These are phyloP conservation scores for Conus ventricosus DNA, from an alignment of 1,140 invertebrate genomes.

Conservation along the genomic window DNA sequence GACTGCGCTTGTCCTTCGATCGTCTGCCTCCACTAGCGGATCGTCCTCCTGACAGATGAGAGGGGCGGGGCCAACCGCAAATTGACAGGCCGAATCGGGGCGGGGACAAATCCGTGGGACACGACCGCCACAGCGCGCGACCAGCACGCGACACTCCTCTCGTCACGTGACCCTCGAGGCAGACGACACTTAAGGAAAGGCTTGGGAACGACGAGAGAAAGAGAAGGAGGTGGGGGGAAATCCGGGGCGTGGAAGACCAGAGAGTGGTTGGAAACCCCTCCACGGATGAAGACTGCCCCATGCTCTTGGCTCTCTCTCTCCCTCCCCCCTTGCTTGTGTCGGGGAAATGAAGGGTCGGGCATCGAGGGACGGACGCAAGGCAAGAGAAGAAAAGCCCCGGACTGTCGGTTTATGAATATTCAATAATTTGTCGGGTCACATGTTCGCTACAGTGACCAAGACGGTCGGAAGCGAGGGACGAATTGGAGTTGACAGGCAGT, in stretches of 20 bases:
- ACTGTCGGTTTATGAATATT: conserved; percentile 34
- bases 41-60: neutral
- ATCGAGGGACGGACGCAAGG: neutral
- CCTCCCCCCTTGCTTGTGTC: neutral
- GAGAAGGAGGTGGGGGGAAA: too few species aligned
- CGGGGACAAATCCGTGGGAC: neutral
- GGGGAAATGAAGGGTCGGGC: too few species aligned
- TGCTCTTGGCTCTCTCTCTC: neutral
- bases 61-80: neutral
- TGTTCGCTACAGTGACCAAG: conserved; percentile 34
- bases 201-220: too few species aligned
- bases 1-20: neutral
- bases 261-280: too few species aligned
- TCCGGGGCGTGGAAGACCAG: too few species aligned
- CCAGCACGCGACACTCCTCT: too few species aligned
- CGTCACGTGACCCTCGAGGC: too few species aligned
- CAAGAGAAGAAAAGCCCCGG: neutral
- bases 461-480: conserved; percentile 25
- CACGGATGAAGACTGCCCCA: too few species aligned
- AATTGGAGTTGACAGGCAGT: conserved; percentile 32
- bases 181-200: too few species aligned
- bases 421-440: conserved; percentile 34
- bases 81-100: neutral
- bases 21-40: neutral
- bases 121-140: too few species aligned